Evolutionary conservation across 2,888 invertebrate species (phyloP), one percentile per base, ranked within the genome.

Genomic region (Standfussiana lucernea): DNA sequence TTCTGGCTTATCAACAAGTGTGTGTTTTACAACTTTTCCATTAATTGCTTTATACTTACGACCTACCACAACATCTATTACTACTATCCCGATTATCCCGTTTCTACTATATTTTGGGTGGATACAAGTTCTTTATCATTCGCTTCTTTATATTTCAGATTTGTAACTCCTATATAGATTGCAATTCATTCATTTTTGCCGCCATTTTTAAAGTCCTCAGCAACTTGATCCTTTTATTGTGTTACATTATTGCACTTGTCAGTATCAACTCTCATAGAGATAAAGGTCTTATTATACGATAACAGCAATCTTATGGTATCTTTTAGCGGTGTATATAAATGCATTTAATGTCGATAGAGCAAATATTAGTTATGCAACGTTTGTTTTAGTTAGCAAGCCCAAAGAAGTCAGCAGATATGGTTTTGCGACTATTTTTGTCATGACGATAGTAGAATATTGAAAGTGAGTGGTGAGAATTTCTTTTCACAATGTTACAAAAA

Each of bases 241-340:
- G 64, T 24, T 61, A 0, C 50, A 62, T 37, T 61, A 35, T 45
- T 61, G 35, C 68, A 70, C 62, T 78, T 84, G 56, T 18, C n/a
- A 47, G 35, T 69, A 81, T 59, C 28, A n/a, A 64, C 56, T 79
- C 28, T 67, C 47, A 64, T 74, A 18, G 42, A 76, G 79, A 75
- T 85, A 87, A 80, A 71, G n/a, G 69, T 59, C 64, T 79, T 78
- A 62, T 37, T 68, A 61, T 8, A 47, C n/a, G 86, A 86, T 86
- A 86, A 28, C 61, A 62, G 24, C 77, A 65, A 80, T 78, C 70
- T 71, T n/a, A 42, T 62, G 24, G 42, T 85, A 85, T 76, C 85
- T 67, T 37, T 65, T 35, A 59, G 6, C 50, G 45, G 69, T 32
- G n/a, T 50, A 74, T 75, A 72, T 67, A 69, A 77, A 42, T 64